These are phyloP conservation scores for Holacanthella duospinosa DNA, from an alignment of 2,888 invertebrate species.

Conservation along the genomic window DNA sequence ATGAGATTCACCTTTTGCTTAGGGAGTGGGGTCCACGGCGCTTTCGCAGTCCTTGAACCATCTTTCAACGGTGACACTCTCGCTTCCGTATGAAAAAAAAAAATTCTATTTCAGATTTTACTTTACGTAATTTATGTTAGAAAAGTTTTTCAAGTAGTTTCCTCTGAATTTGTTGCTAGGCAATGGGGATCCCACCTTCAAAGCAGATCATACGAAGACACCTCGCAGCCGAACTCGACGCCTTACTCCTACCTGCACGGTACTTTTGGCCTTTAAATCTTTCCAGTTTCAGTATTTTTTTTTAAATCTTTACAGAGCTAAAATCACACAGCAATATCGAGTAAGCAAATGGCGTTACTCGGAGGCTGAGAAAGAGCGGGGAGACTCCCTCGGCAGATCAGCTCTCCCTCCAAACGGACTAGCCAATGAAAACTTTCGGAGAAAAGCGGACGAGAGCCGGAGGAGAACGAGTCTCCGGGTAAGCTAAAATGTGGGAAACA, in stretches of 20 bases:
- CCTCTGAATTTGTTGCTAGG: no score
- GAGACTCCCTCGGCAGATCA: conserved; percentile 32
- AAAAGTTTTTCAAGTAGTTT: background rate
- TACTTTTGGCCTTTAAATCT: conserved; percentile 41
- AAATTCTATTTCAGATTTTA: background rate
- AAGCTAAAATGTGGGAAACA: conserved; percentile 40
- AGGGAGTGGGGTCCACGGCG: conserved; percentile 93
- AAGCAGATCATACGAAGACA: conserved; percentile 88
- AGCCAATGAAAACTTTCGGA: conserved; percentile 31
- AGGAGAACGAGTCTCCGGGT: conserved; percentile 53
- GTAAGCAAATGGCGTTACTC: conserved; percentile 34
- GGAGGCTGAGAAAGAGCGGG: conserved; percentile 32
- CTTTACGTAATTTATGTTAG: background rate
- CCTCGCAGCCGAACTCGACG: conserved; percentile 79
- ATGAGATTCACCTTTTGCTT: no score
- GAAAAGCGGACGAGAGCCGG: conserved; percentile 32
- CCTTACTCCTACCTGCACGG: conserved; percentile 85
- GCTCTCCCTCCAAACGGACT: conserved; percentile 17
- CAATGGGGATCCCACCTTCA: conserved; percentile 79
- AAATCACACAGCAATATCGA: conserved; percentile 38
- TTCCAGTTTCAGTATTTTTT: background rate
- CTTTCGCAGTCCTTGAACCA: conserved; percentile 81
- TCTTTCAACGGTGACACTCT: conserved; percentile 90
- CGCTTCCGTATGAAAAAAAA: conserved; percentile 62
- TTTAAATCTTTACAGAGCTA: conserved; percentile 27